Conservation (phyloP, 1,140 invertebrate species). For the Sitobion miscanthi region DNA sequence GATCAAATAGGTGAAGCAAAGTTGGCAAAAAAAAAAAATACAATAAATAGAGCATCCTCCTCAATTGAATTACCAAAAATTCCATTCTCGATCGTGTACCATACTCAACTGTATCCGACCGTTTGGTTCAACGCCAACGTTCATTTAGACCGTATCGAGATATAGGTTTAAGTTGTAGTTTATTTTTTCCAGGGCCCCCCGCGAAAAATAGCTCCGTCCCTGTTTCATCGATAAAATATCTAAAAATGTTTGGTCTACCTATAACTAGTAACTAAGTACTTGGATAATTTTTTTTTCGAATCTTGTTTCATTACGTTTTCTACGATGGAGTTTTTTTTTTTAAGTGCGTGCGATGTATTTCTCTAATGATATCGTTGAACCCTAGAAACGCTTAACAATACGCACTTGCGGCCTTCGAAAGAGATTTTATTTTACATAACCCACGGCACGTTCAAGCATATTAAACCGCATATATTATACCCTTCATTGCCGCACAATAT, state of each 20-base stretch:
- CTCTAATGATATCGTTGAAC: not conserved
- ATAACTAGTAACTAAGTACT: not conserved
- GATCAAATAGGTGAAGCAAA: not conserved
- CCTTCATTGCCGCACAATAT: not conserved
- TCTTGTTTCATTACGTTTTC: too few relatives aligned
- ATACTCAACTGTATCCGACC: too few relatives aligned
- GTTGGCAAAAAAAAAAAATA: not conserved
- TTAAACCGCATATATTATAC: not conserved
- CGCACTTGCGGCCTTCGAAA: not conserved
- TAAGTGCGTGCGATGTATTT: not conserved
- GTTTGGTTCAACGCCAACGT: not conserved
- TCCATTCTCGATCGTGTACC: too few relatives aligned
- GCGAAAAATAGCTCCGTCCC: not conserved
- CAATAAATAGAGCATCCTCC: not conserved
- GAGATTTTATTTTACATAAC: conserved; percentile 9
- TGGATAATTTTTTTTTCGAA: not conserved
- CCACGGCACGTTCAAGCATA: not conserved
- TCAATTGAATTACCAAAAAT: not conserved
- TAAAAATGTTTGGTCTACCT: not conserved
- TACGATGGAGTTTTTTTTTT: not conserved
- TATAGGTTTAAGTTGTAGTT: not conserved
- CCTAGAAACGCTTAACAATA: not conserved
- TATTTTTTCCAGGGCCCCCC: not conserved
- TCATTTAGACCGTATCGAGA: not conserved
- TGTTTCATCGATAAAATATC: not conserved